phyloP scores from a whole-genome alignment of 2,888 invertebrate genomes.

The Seira ritae region DNA sequence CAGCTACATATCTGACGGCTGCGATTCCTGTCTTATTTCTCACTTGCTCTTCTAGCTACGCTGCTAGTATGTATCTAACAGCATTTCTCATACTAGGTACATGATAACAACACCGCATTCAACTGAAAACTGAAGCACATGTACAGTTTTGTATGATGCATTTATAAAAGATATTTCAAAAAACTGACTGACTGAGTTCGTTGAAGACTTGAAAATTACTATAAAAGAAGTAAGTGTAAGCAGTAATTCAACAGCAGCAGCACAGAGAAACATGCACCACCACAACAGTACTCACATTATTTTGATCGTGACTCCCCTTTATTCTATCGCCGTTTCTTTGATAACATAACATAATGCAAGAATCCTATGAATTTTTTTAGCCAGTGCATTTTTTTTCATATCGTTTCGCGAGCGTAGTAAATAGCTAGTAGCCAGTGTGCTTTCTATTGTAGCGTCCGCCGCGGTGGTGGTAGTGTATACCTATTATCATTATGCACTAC shows the following conservation, averaged over 20 bases:
- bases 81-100: background rate
- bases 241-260: slow-evolving; percentile 27
- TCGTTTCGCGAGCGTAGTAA: too few relatives aligned
- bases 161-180: slow-evolving; percentile 40
- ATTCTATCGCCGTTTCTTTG: background rate
- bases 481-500: background rate
- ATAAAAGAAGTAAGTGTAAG: slow-evolving; percentile 28
- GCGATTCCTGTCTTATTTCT: background rate
- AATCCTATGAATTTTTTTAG: background rate
- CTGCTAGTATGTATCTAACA: too few relatives aligned
- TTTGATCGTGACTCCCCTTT: background rate
- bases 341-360: background rate
- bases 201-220: background rate
- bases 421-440: too few relatives aligned
- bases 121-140: slow-evolving; percentile 64
- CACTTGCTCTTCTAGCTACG: too few relatives aligned
- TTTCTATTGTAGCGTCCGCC: too few relatives aligned
- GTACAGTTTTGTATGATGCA: slow-evolving; percentile 51
- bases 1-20: slow-evolving; percentile 19
- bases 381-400: background rate
- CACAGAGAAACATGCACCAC: background rate
- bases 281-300: background rate
- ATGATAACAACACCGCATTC: slow-evolving; percentile 45
- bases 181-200: slow-evolving; percentile 14
- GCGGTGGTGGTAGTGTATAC: too few relatives aligned